Percentiles rank a stretch among this genome's conserved stretches.
phyloP scores from a whole-genome alignment of 1,140 invertebrate genomes.

The Drosophila varians region DNA sequence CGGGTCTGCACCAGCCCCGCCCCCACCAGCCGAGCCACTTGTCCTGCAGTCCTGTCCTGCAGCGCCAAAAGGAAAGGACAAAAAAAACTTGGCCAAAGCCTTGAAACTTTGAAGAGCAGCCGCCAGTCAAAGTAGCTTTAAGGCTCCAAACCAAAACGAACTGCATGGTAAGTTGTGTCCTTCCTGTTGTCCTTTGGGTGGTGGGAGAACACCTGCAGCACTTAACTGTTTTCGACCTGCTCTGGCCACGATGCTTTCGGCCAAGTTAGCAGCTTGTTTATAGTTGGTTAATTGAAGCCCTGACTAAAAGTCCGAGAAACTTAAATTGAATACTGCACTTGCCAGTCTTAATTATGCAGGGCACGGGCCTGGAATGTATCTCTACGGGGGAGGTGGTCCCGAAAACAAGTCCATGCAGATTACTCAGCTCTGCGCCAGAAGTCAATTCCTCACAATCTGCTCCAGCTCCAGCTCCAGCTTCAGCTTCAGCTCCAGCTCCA shows the following conservation, averaged over 20 bases:
- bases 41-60: not conserved
- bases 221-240: constrained; percentile 6
- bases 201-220: constrained; percentile 4
- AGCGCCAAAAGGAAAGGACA: constrained; percentile 6
- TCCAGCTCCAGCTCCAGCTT: constrained; percentile 4
- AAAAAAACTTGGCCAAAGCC: constrained; percentile 35
- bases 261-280: constrained; percentile 64
- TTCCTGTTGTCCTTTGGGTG: not conserved
- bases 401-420: constrained; percentile 16
- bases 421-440: constrained; percentile 18
- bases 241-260: constrained; percentile 14
- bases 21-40: not conserved
- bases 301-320: constrained; percentile 26
- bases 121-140: constrained; percentile 43
- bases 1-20: constrained; percentile 4
- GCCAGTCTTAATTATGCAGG: constrained; percentile 24
- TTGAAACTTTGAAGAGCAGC: constrained; percentile 37
- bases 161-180: constrained; percentile 64
- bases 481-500: constrained; percentile 4
- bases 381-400: not conserved
- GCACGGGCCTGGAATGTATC: constrained; percentile 17
- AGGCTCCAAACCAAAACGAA: constrained; percentile 28
- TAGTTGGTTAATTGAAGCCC: constrained; percentile 70
- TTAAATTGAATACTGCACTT: constrained; percentile 67
- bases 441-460: constrained; percentile 29